phyloP scores from a whole-genome alignment of 1,140 invertebrate species.

The Brachionus plicatilis region DNA sequence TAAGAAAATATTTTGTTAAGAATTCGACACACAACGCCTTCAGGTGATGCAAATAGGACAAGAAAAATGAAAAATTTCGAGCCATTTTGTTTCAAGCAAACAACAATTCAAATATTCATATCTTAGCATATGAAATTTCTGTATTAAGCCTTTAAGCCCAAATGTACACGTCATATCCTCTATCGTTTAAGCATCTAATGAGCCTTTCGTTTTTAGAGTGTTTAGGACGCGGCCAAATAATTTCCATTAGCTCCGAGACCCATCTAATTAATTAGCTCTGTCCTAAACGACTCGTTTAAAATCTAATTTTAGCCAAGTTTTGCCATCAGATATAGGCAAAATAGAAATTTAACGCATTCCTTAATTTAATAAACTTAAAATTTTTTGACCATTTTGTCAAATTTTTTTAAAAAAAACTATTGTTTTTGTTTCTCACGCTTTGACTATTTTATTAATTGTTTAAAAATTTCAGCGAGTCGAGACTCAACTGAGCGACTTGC shows the following conservation, averaged over 20 bases:
- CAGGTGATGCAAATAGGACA: background rate
- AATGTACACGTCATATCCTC: constrained; percentile 4
- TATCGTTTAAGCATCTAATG: background rate
- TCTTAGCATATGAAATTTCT: constrained; percentile 7
- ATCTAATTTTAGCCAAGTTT: background rate
- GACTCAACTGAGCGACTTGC: too few relatives aligned
- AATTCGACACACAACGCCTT: background rate
- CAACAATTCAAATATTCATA: constrained; percentile 14
- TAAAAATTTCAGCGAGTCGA: too few relatives aligned
- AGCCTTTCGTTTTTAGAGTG: background rate
- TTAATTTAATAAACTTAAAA: background rate
- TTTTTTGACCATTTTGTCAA: background rate
- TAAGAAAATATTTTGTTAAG: background rate
- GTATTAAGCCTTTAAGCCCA: background rate
- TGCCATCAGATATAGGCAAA: background rate
- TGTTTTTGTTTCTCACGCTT: background rate
- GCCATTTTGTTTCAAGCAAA: constrained; percentile 4
- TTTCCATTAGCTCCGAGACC: background rate
- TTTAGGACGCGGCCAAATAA: background rate
- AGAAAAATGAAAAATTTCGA: background rate
- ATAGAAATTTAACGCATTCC: background rate
- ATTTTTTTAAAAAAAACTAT: background rate
- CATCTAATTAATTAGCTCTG: background rate
- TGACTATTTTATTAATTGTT: background rate
- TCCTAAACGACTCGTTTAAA: background rate